Evolutionary conservation across 2,797 vertebrate genomes (phyloP), one percentile per base, ranked within the genome.

Genomic region (Enteromius fasciolatus): DNA sequence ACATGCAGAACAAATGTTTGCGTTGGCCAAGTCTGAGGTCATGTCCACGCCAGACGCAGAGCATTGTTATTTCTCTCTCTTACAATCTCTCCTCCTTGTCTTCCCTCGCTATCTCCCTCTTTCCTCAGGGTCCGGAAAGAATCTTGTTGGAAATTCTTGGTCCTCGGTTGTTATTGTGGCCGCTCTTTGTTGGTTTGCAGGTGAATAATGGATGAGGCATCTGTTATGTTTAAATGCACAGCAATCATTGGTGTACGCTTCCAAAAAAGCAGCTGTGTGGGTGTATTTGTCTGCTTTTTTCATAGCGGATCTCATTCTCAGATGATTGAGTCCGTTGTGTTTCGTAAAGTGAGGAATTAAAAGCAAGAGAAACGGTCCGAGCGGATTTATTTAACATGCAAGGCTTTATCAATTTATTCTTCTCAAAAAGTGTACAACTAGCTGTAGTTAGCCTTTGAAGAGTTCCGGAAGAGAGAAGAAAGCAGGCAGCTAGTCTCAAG

Each of bases 151-250:
- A 64, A 82, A 57, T 46, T 25, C 5, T 41, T 28, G 23, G 23
- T 80, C 70, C 77, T 44, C 7, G 84, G 82, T 90, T 90, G 88
- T 92, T 86, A 28, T 83, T 78, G 28, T 85, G 33, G 74, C 59
- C 3, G 20, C 73, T 76, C 36, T 59, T 82, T 82, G 73, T 76
- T 82, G 64, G 73, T 82, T 86, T 41, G 86, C 89, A 82, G 84
- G 89, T 94, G 91, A 93, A 93, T 95, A 90, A 94, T 93, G 91
- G 91, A 94, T 93, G 91, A 94, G 87, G 83, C 66, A 14, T 84
- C 86, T 88, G 88, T 87, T 87, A 86, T 76, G 84, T 91, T 86
- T 88, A 91, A 90, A 90, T 67, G 87, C 89, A 87, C 86, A 85
- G 91, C 91, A 90, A 88, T 91, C 88, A 86, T 85, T 87, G 86